Evolutionary conservation across 2,113 vertebrate species (phyloP).

Genomic region (Marmota flaviventris): DNA sequence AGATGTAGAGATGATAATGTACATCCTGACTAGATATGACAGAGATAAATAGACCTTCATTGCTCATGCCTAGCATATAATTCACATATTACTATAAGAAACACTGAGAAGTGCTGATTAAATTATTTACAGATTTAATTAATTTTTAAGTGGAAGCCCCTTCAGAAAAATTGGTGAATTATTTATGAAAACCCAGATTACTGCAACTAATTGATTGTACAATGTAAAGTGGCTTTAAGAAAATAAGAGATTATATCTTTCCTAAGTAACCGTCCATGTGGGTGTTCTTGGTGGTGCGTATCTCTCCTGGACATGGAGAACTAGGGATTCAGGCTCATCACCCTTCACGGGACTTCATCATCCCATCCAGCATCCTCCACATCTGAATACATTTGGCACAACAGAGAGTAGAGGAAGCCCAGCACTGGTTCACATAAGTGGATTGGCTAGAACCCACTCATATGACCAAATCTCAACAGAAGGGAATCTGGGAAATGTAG

Average conservation of each 20-base stretch:
- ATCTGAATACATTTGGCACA: neutral
- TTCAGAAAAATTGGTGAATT: constrained; percentile 17
- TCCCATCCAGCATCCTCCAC: neutral
- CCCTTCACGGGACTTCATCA: neutral
- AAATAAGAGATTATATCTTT: neutral
- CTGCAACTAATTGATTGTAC: neutral
- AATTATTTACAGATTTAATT: neutral
- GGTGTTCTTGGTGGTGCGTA: no score
- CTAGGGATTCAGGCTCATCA: neutral
- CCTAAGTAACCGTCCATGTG: neutral
- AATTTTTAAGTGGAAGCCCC: neutral
- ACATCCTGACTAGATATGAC: neutral
- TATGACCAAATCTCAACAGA: neutral
- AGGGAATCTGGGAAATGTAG: neutral
- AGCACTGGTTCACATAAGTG: neutral
- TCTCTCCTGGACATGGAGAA: neutral
- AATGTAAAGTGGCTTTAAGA: neutral
- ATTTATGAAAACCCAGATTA: neutral
- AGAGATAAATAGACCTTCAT: neutral
- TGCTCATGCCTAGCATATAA: neutral
- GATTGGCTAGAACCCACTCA: neutral
- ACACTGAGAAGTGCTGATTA: neutral
- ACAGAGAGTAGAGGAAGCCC: neutral
- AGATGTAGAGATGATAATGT: neutral
- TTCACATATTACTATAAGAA: neutral